Evolutionary conservation across 2,113 vertebrate genomes (phyloP).

Genomic region (Spea bombifrons): DNA sequence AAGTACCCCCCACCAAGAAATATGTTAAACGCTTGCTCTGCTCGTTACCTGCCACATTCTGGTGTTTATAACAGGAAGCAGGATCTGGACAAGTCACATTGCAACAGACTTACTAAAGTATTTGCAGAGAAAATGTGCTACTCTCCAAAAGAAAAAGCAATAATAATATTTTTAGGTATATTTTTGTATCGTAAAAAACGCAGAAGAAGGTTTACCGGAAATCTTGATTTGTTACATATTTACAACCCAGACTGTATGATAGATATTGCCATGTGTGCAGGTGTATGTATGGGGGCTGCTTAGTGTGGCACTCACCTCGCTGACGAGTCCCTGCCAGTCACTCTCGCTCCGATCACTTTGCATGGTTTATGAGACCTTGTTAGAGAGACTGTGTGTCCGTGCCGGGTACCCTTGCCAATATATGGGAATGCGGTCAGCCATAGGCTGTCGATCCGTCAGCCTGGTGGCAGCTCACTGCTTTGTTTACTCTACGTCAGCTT

Average conservation of each 20-base stretch:
- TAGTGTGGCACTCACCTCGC: conserved; percentile 76
- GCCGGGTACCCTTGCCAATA: neutral
- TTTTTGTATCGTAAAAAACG: too few relatives aligned
- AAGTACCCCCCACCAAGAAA: too few relatives aligned
- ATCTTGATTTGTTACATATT: too few relatives aligned
- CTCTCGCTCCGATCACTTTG: conserved; percentile 75
- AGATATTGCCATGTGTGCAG: neutral
- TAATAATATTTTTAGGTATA: too few relatives aligned
- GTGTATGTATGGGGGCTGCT: neutral
- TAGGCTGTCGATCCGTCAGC: conserved; percentile 27
- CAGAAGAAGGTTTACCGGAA: too few relatives aligned
- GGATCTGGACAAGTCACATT: neutral
- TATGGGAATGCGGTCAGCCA: conserved; percentile 7
- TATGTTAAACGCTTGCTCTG: too few relatives aligned
- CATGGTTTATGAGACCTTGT: conserved; percentile 62
- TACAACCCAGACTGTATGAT: neutral
- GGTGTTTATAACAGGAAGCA: neutral
- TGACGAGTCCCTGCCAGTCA: conserved; percentile 88
- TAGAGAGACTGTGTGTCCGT: neutral
- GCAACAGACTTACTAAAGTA: too few relatives aligned
- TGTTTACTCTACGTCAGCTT: conserved; percentile 58
- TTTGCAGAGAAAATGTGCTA: too few relatives aligned
- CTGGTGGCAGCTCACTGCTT: conserved; percentile 41
- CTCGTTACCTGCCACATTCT: neutral
- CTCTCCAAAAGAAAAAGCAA: too few relatives aligned